These are phyloP conservation scores for Troilus luridus DNA, from an alignment of 2,888 invertebrate genomes.

Conservation along the genomic window DNA sequence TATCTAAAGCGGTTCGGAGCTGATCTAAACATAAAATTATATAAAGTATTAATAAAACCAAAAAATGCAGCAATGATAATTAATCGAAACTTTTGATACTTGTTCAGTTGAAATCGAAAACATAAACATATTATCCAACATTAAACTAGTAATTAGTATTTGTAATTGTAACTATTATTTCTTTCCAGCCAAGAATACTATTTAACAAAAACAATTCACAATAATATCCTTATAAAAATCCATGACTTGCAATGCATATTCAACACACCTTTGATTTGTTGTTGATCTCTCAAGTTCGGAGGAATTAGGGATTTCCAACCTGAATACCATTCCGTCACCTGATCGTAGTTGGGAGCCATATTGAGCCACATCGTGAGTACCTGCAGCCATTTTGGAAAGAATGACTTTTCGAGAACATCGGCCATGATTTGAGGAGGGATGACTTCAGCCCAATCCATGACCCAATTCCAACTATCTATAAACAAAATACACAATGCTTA, in stretches of 20 bases:
- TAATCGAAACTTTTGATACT: too few relatives aligned
- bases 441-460: slow-evolving; percentile 93
- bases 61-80: too few relatives aligned
- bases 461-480: slow-evolving; percentile 94
- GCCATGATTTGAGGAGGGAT: slow-evolving; percentile 87
- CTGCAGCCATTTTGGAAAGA: slow-evolving; percentile 94
- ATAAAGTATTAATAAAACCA: not conserved
- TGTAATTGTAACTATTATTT: too few relatives aligned
- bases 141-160: too few relatives aligned
- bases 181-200: too few relatives aligned
- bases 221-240: not conserved
- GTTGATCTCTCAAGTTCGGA: slow-evolving; percentile 72
- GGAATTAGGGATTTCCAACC: slow-evolving; percentile 76
- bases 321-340: slow-evolving; percentile 89
- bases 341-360: slow-evolving; percentile 89
- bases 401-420: slow-evolving; percentile 85
- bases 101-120: too few relatives aligned
- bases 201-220: too few relatives aligned
- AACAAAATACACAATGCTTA: not conserved
- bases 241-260: slow-evolving; percentile 45
- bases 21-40: slow-evolving; percentile 73
- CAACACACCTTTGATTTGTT: slow-evolving; percentile 72
- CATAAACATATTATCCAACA: too few relatives aligned
- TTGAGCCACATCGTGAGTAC: slow-evolving; percentile 91
- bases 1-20: slow-evolving; percentile 90